These are phyloP conservation scores for Lateolabrax maculatus DNA, from an alignment of 2,797 vertebrate species.

Conservation along the genomic window DNA sequence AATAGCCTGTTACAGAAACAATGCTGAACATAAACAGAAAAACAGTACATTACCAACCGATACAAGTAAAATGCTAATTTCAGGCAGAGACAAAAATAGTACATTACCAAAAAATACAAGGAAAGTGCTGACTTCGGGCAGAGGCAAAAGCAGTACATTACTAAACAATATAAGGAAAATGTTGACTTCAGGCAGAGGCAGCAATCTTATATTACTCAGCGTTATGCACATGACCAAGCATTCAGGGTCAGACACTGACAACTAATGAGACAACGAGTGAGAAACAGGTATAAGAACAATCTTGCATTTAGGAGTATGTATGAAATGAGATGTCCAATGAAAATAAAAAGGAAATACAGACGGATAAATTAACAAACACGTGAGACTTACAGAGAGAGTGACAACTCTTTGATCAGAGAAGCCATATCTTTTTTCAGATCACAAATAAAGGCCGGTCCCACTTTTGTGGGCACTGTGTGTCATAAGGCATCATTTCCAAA, in stretches of 20 bases:
- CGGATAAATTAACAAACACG: not conserved
- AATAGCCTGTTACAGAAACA: not conserved
- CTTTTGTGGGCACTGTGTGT: not conserved
- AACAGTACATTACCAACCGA: too few species aligned
- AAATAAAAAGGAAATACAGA: constrained; percentile 15
- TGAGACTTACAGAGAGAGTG: not conserved
- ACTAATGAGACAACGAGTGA: not conserved
- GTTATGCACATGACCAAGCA: not conserved
- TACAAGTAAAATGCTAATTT: too few species aligned
- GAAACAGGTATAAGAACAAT: not conserved
- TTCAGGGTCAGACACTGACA: not conserved
- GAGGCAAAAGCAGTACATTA: not conserved
- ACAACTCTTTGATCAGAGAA: not conserved
- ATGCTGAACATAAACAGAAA: too few species aligned
- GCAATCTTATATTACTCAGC: not conserved
- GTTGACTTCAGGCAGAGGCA: not conserved
- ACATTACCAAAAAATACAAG: too few species aligned
- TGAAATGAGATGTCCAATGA: not conserved
- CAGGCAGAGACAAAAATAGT: too few species aligned
- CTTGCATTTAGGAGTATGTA: not conserved
- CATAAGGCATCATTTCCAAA: not conserved
- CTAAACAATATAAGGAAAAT: accelerated
- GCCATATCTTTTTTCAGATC: constrained; percentile 6
- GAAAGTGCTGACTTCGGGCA: not conserved
- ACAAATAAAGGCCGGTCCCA: not conserved